A percentile compares a stretch with the other conserved stretches of the same genome.
These are phyloP conservation scores for Leptinotarsa rubiginosa DNA, from an alignment of 2,888 invertebrate genomes.

Conservation along the genomic window DNA sequence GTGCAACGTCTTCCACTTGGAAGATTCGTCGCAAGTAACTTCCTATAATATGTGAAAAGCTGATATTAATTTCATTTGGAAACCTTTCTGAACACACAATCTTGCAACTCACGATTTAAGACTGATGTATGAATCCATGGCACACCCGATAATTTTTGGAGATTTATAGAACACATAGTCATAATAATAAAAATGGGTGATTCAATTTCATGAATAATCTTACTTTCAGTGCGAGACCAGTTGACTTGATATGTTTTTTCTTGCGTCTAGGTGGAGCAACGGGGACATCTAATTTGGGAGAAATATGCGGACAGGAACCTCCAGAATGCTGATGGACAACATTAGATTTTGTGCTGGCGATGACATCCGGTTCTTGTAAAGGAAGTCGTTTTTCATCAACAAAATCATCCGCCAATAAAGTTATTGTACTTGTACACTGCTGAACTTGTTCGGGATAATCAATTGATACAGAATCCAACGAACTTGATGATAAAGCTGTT, in stretches of 20 bases:
- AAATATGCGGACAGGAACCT: constrained; percentile 40
- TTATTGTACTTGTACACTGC: constrained; percentile 63
- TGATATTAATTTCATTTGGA: no score
- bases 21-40: no score
- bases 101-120: no score
- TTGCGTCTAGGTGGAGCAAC: constrained; percentile 85
- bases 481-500: constrained; percentile 63
- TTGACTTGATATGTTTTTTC: constrained; percentile 70
- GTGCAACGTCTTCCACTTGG: no score
- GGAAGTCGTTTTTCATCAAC: constrained; percentile 60
- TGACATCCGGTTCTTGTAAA: constrained; percentile 89
- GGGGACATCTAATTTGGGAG: constrained; percentile 65
- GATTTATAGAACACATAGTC: no score
- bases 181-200: no score
- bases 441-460: constrained; percentile 62
- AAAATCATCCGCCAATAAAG: constrained; percentile 53
- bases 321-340: constrained; percentile 58
- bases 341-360: constrained; percentile 86
- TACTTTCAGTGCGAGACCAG: not conserved
- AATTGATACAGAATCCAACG: constrained; percentile 63
- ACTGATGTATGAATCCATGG: no score
- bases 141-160: no score
- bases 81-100: no score
- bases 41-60: no score
- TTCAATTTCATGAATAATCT: not conserved